Evolutionary conservation across 1,140 invertebrate genomes (phyloP).

Genomic region (Solen grandis): DNA sequence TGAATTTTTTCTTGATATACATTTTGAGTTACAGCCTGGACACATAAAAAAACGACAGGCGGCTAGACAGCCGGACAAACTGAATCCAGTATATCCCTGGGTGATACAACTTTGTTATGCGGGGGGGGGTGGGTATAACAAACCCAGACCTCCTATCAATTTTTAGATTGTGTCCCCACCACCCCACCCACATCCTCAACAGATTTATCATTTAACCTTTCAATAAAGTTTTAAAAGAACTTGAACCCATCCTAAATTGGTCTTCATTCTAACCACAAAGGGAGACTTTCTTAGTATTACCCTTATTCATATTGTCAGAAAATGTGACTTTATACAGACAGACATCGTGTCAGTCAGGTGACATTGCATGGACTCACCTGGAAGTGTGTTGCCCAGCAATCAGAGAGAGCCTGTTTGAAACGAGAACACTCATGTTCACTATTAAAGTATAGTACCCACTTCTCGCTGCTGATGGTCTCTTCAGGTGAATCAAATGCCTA

Average conservation of each 20-base stretch:
- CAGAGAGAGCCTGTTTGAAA: conserved; percentile 66
- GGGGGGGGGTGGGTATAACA: too few relatives aligned
- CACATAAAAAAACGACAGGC: too few relatives aligned
- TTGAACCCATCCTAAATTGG: neutral
- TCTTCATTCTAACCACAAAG: neutral
- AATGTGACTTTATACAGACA: neutral
- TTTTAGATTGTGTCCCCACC: too few relatives aligned
- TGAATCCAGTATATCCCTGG: too few relatives aligned
- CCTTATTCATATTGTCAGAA: neutral
- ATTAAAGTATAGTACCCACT: conserved; percentile 78
- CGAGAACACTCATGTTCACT: conserved; percentile 64
- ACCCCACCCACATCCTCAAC: neutral
- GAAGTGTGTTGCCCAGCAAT: conserved; percentile 69
- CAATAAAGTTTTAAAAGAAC: neutral
- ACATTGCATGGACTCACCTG: conserved; percentile 60
- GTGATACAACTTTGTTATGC: too few relatives aligned
- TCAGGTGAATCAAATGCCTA: conserved; percentile 78
- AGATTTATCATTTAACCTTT: neutral
- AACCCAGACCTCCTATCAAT: too few relatives aligned
- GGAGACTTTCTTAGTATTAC: neutral
- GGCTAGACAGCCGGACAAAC: too few relatives aligned
- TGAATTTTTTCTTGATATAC: too few relatives aligned
- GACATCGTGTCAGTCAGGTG: neutral
- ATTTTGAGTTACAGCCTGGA: too few relatives aligned
- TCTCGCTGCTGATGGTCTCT: conserved; percentile 61